Conservation (phyloP, 2,113 vertebrate genomes). For the Muscicapa adusta region DNA sequence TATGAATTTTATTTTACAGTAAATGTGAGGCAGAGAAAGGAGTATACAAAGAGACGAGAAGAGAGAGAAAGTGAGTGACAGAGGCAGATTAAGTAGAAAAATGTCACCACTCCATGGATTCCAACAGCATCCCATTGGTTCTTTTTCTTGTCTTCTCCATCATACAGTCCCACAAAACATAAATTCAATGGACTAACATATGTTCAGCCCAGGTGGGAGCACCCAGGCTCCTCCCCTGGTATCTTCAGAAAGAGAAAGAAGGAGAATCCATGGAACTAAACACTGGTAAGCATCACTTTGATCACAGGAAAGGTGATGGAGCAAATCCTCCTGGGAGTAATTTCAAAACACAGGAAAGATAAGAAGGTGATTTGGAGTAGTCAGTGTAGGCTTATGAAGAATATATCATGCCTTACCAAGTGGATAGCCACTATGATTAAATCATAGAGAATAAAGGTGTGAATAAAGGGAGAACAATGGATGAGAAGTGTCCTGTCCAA, state of each 20-base stretch:
- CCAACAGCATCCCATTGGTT: neutral
- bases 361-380: neutral
- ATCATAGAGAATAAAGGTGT: no score
- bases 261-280: neutral
- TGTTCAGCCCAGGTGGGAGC: neutral
- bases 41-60: neutral
- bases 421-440: neutral
- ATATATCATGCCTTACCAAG: neutral
- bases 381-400: neutral
- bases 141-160: neutral
- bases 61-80: neutral
- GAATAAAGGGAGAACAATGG: neutral
- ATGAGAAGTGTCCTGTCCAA: neutral
- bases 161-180: neutral
- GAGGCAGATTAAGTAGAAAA: neutral
- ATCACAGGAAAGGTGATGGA: neutral
- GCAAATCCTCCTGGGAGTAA: neutral
- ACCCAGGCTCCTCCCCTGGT: neutral
- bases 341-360: neutral
- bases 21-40: neutral
- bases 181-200: neutral
- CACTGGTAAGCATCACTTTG: neutral
- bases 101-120: neutral
- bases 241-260: neutral
- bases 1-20: neutral